These are phyloP conservation scores for Oligia fasciuncula DNA, from an alignment of 2,888 invertebrate genomes.

Conservation along the genomic window DNA sequence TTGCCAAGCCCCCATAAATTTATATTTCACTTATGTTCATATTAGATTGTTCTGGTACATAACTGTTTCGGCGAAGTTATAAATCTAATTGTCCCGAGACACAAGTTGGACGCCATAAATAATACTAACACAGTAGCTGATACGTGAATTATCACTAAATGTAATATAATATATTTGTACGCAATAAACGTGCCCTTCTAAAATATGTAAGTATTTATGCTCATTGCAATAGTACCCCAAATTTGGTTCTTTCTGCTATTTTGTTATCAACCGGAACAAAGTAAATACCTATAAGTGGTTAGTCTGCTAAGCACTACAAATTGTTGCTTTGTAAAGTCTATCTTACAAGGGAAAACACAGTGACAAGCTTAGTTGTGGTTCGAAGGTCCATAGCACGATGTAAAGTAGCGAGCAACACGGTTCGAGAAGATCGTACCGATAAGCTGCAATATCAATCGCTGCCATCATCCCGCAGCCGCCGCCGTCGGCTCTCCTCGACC, in stretches of 20 bases:
- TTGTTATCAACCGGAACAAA: background rate
- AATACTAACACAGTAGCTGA: conserved; percentile 29
- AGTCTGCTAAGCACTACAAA: conserved; percentile 6
- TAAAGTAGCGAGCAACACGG: conserved; percentile 17
- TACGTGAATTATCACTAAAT: conserved; percentile 27
- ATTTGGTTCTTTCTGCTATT: background rate
- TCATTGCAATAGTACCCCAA: background rate
- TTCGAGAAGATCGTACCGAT: conserved; percentile 15
- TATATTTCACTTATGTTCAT: conserved; percentile 40
- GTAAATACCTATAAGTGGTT: background rate
- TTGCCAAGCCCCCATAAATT: conserved; percentile 29
- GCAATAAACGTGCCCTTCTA: background rate
- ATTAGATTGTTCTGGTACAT: conserved; percentile 41
- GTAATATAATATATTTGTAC: conserved; percentile 16
- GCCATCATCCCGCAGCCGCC: background rate
- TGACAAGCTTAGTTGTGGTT: conserved; percentile 5
- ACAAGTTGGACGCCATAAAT: conserved; percentile 31
- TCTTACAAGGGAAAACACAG: conserved; percentile 5
- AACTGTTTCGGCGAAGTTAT: conserved; percentile 47
- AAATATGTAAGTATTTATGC: background rate
- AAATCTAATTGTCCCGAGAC: conserved; percentile 34
- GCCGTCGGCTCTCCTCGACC: background rate
- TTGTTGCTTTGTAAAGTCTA: background rate
- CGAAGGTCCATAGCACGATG: conserved; percentile 20
- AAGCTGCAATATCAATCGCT: conserved; percentile 27